These are phyloP conservation scores for Zosterops japonicus DNA, from an alignment of 2,113 vertebrate genomes.

Conservation along the genomic window DNA sequence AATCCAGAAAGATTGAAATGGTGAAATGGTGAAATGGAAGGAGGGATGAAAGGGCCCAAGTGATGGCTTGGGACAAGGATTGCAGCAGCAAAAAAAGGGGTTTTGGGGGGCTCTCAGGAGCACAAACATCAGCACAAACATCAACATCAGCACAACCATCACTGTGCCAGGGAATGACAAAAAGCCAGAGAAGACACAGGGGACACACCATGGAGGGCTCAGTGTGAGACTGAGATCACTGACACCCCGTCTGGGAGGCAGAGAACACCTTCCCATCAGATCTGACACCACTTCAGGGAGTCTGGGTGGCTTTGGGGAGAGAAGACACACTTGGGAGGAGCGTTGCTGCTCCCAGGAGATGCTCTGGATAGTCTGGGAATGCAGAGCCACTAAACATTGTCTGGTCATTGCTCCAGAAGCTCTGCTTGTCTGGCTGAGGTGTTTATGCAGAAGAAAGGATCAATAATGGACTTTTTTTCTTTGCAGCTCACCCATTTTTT, in stretches of 20 bases:
- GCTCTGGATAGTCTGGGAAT: neutral
- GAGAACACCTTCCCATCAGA: neutral
- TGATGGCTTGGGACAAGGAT: neutral
- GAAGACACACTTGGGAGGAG: neutral
- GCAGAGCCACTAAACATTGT: neutral
- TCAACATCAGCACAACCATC: neutral
- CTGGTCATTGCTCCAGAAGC: neutral
- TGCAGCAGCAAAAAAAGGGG: neutral
- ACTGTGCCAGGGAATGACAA: neutral
- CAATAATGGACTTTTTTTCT: neutral
- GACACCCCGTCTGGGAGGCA: neutral
- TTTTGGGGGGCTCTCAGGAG: neutral
- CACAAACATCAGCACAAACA: neutral
- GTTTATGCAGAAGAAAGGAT: neutral
- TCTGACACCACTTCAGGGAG: neutral
- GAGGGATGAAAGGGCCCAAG: neutral
- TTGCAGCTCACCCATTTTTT: neutral
- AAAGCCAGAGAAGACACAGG: neutral
- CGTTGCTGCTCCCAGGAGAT: neutral
- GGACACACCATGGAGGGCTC: neutral
- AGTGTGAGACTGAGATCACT: neutral
- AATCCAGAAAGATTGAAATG: neutral
- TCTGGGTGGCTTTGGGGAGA: neutral
- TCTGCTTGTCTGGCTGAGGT: neutral
- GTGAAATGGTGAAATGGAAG: conserved; percentile 20